Evolutionary conservation across 2,888 invertebrate genomes (phyloP), one percentile per base, ranked within the genome.

Genomic region (Eupithecia abbreviata): DNA sequence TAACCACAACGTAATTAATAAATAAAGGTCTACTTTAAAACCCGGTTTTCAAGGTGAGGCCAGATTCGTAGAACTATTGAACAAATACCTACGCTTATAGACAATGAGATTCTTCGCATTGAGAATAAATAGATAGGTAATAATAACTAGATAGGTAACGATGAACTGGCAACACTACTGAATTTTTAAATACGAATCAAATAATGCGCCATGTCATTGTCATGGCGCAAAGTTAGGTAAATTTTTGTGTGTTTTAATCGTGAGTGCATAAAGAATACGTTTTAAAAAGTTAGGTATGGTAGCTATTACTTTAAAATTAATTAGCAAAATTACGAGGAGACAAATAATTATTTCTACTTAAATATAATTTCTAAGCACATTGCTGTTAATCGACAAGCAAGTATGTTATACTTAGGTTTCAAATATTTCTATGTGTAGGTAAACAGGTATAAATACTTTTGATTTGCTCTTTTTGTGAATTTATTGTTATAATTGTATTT

Each of bases 31-130:
- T 30, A 62, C 58, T 7, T 43, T 49, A n/a, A 15, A 71, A 18
- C 55, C 58, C 65, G 55, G 71, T 58, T 49, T 49, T n/a, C 76
- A 73, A 67, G 73, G 76, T 73, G 55, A 67, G 43, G 41, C 58
- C 42, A 47, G 68, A 72, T 74, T 77, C 73, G 49, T 18, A 49
- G 67, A 74, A 77, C 65, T 70, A 69, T 62, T 76, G 42, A 13
- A 47, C 62, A 62, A 67, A 43, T 49, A 74, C 69, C 47, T 47
- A n/a, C 74, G 51, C 10, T 58, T 43, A 30, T 30, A 75, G 72
- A 75, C 72, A 75, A 72, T 75, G 75, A 45, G 69, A 72, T 72
- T 72, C 47, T 41, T 10, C 72, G 18, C 62, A 69, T 43, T 69
- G 68, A 42, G 76, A 73, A 76, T 70, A 69, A 62, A 30, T 1